Conservation (phyloP, 2,888 invertebrate species). For the Tethea ocularis region DNA sequence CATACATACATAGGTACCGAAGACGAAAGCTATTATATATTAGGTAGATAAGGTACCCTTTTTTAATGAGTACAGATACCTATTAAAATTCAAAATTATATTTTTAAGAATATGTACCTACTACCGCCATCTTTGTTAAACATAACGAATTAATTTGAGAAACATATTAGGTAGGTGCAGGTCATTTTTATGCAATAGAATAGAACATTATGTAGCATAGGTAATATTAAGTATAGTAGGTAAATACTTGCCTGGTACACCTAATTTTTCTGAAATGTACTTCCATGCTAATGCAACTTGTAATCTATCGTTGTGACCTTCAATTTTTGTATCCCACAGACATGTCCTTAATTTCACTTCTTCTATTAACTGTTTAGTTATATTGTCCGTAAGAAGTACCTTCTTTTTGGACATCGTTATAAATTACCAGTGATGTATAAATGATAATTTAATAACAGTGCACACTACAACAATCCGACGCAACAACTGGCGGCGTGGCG, state of each 20-base stretch:
- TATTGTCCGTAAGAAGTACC: conserved; percentile 23
- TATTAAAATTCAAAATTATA: background rate
- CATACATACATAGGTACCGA: too few relatives aligned
- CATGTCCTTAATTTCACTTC: conserved; percentile 46
- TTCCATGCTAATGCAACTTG: conserved; percentile 45
- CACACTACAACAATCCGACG: background rate
- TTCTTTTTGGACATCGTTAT: conserved; percentile 25
- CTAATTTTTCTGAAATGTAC: conserved; percentile 40
- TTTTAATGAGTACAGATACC: background rate
- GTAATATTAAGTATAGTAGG: too few relatives aligned
- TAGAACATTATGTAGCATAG: too few relatives aligned
- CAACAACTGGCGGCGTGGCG: conserved; percentile 28
- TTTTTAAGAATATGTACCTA: background rate
- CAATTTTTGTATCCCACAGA: conserved; percentile 50
- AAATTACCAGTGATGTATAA: background rate
- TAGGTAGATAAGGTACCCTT: too few relatives aligned
- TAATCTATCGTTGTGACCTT: conserved; percentile 46
- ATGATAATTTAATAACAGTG: background rate
- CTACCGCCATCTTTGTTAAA: conserved; percentile 34
- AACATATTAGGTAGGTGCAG: too few relatives aligned
- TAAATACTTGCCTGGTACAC: conserved; percentile 45
- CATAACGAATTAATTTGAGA: background rate
- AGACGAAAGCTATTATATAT: too few relatives aligned
- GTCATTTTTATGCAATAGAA: too few relatives aligned
- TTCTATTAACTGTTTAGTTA: conserved; percentile 34